A percentile compares a stretch with the other conserved stretches of the same genome.
phyloP scores from a whole-genome alignment of 2,113 vertebrate genomes.

The Propithecus coquereli region DNA sequence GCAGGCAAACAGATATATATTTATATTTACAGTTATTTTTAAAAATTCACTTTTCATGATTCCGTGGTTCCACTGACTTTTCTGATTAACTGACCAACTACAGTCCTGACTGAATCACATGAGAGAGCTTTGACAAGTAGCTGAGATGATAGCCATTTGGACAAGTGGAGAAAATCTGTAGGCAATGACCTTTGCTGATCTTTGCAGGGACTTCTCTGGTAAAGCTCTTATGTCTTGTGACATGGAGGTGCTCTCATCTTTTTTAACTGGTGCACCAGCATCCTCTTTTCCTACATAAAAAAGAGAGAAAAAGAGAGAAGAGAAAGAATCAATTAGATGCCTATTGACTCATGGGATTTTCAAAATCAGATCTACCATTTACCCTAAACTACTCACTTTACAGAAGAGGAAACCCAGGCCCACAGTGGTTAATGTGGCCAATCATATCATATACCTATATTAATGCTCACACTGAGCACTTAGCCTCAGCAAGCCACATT shows the following conservation, averaged over 20 bases:
- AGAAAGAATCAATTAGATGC: not conserved
- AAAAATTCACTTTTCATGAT: constrained; percentile 3
- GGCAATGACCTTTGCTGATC: constrained; percentile 90
- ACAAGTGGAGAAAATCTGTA: not conserved
- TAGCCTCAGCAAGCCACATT: not conserved
- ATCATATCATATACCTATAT: not conserved
- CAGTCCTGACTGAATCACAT: not conserved
- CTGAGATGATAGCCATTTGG: not conserved
- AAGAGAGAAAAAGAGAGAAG: not conserved
- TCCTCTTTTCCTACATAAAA: constrained; percentile 60
- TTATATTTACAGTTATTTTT: not conserved
- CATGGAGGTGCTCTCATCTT: constrained; percentile 68
- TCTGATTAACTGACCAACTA: not conserved
- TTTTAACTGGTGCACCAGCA: not conserved
- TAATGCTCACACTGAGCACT: not conserved
- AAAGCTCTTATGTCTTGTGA: constrained; percentile 69
- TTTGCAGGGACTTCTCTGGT: constrained; percentile 87
- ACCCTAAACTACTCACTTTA: not conserved
- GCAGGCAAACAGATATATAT: not conserved
- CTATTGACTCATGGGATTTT: not conserved
- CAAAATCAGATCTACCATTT: not conserved
- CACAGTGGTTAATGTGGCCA: not conserved
- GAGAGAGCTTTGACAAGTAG: not conserved
- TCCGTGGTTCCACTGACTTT: not conserved
- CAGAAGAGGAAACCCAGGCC: not conserved